These are phyloP conservation scores for Micrastur ruficollis DNA, from an alignment of 2,797 vertebrate genomes.

Conservation along the genomic window DNA sequence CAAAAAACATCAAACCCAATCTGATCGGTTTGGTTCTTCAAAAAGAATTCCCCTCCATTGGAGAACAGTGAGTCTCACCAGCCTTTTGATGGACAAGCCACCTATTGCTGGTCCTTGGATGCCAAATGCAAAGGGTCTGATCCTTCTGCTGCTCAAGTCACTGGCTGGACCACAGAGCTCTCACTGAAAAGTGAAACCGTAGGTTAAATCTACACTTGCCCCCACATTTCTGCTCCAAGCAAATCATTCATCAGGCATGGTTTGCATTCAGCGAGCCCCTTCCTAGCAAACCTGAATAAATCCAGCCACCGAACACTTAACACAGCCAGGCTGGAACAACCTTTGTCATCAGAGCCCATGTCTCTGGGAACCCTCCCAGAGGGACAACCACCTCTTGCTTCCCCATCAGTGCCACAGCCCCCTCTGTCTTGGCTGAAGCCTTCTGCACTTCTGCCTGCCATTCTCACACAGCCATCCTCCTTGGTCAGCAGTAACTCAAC, in stretches of 20 bases:
- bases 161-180: not conserved
- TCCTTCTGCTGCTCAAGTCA: not conserved
- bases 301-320: not conserved
- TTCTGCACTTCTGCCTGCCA: not conserved
- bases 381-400: not conserved
- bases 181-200: not conserved
- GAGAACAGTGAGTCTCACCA: not conserved
- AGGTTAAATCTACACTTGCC: not conserved
- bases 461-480: not conserved
- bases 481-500: not conserved
- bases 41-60: rapidly evolving
- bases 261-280: not conserved
- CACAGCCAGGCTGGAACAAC: not conserved
- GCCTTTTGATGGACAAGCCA: not conserved
- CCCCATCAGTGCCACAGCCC: not conserved
- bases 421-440: not conserved
- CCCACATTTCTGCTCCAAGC: not conserved
- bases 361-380: not conserved
- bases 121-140: not conserved
- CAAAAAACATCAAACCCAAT: not conserved
- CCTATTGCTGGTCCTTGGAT: not conserved
- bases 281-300: not conserved
- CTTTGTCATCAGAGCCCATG: not conserved
- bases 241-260: not conserved
- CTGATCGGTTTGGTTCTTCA: not conserved